Evolutionary conservation across 2,797 vertebrate species (phyloP).

Genomic region (Sebastes glaucus): DNA sequence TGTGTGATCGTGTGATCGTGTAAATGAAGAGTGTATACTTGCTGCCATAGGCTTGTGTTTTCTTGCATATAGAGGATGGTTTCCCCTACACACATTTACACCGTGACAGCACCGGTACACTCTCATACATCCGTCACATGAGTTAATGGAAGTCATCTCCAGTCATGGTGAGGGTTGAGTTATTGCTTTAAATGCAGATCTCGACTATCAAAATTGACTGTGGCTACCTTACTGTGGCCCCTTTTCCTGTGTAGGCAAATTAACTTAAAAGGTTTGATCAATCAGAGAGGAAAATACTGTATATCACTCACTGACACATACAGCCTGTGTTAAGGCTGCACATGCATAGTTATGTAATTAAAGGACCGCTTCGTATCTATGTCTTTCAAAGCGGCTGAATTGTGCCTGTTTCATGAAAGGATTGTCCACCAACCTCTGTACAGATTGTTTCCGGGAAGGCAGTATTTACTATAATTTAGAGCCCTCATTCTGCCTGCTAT

Average conservation of each 20-base stretch:
- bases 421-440: background rate
- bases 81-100: background rate
- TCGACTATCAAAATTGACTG: constrained; percentile 1
- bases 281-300: constrained; percentile 28
- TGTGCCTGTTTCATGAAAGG: background rate
- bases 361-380: background rate
- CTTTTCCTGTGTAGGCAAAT: constrained; percentile 29
- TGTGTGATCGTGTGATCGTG: background rate
- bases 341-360: constrained; percentile 14
- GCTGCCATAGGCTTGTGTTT: background rate
- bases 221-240: background rate
- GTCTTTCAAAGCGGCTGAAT: background rate
- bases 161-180: constrained; percentile 13
- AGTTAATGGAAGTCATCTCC: background rate
- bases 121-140: background rate
- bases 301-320: constrained; percentile 20
- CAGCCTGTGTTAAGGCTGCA: background rate
- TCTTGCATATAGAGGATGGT: background rate
- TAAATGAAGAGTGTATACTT: background rate
- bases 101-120: background rate
- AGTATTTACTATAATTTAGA: background rate
- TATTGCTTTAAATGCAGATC: constrained; percentile 20
- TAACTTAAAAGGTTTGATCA: constrained; percentile 64
- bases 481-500: background rate
- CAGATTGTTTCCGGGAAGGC: background rate